Evolutionary conservation across 2,888 invertebrate species (phyloP).

Genomic region (Mayetiola destructor): DNA sequence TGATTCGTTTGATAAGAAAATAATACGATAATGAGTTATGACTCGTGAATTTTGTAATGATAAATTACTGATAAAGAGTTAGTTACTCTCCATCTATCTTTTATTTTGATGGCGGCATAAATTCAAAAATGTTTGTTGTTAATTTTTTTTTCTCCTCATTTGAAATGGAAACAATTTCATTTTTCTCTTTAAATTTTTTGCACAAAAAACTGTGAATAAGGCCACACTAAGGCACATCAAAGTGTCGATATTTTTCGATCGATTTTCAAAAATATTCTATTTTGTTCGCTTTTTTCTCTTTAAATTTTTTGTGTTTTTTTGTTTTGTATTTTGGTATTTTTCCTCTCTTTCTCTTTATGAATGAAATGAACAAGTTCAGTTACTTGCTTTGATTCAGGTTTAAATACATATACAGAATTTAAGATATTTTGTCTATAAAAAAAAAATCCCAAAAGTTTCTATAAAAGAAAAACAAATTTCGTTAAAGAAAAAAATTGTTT

Average conservation of each 20-base stretch:
- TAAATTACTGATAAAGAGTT: no score
- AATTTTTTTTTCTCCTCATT: background rate
- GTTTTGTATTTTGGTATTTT: background rate
- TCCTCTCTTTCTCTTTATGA: background rate
- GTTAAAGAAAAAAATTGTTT: background rate
- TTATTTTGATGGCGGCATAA: no score
- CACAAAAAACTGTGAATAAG: slow-evolving; percentile 6
- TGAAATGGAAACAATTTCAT: no score
- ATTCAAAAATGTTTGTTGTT: background rate
- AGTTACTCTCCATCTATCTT: no score
- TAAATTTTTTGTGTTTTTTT: background rate
- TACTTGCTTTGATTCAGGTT: background rate
- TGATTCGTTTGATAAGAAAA: no score
- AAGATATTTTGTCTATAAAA: slow-evolving; percentile 8
- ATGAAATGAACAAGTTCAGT: background rate
- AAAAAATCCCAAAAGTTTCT: background rate
- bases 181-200: slow-evolving; percentile 2
- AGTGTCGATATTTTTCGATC: background rate
- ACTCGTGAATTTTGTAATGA: no score
- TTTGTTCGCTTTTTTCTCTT: background rate
- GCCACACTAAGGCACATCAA: slow-evolving; percentile 11
- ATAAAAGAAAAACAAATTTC: no score
- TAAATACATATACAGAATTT: background rate
- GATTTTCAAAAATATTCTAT: background rate
- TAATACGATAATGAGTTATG: no score